phyloP scores from a whole-genome alignment of 1,140 invertebrate genomes.

The Aphelinus atriplicis region DNA sequence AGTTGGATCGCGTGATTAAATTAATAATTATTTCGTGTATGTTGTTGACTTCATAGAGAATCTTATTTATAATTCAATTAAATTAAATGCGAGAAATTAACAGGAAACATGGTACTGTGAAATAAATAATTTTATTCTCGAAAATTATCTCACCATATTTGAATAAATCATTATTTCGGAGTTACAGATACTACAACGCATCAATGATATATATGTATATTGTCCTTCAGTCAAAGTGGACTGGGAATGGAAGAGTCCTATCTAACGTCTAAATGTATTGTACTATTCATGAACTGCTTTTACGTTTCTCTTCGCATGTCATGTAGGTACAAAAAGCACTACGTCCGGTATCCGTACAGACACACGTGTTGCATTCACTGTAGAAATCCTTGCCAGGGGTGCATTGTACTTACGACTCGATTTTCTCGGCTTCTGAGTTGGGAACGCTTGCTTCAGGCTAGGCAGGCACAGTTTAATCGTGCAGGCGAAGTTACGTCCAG shows the following conservation, averaged over 20 bases:
- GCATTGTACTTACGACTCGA: slow-evolving; percentile 23
- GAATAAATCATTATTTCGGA: not conserved
- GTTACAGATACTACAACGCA: not conserved
- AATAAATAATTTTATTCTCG: not conserved
- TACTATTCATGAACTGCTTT: slow-evolving; percentile 13
- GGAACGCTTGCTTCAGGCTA: not conserved
- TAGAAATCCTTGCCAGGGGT: slow-evolving; percentile 27
- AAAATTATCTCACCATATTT: not conserved
- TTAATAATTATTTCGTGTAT: too few relatives aligned
- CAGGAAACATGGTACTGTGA: not conserved
- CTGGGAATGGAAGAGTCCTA: not conserved
- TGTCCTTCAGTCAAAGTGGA: not conserved
- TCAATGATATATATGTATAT: not conserved
- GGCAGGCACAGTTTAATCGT: not conserved
- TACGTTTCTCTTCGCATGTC: not conserved
- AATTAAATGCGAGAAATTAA: too few relatives aligned
- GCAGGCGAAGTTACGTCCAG: not conserved
- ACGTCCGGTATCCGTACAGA: slow-evolving; percentile 29
- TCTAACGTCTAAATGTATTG: not conserved
- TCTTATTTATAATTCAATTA: too few relatives aligned
- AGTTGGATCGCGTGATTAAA: too few relatives aligned
- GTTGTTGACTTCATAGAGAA: too few relatives aligned
- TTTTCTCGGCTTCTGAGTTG: not conserved
- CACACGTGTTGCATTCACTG: slow-evolving; percentile 43
- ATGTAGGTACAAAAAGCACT: slow-evolving; percentile 32